Conservation (phyloP, 2,888 invertebrate species). For the Pandemis heparana region DNA sequence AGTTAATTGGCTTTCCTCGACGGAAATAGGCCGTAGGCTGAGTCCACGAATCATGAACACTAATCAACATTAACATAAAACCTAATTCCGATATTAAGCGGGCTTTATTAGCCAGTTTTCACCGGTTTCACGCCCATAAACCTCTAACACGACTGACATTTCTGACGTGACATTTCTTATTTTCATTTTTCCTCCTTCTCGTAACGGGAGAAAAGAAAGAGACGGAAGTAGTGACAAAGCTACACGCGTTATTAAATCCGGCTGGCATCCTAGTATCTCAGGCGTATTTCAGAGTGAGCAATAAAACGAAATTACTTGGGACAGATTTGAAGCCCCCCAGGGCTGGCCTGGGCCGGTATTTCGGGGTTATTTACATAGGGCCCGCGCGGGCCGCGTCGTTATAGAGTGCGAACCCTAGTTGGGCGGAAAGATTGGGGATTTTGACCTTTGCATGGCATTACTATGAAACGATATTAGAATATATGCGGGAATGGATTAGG, state of each 20-base stretch:
- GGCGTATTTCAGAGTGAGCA: slow-evolving; percentile 19
- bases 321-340: slow-evolving; percentile 38
- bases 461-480: slow-evolving; percentile 9
- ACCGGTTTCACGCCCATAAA: background rate
- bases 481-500: slow-evolving; percentile 6
- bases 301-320: slow-evolving; percentile 41
- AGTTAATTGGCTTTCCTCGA: background rate
- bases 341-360: slow-evolving; percentile 16
- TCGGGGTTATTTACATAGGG: slow-evolving; percentile 32
- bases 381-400: slow-evolving; percentile 14
- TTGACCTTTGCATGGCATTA: slow-evolving; percentile 35
- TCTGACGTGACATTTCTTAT: background rate
- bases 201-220: background rate
- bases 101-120: background rate
- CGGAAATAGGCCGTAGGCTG: background rate
- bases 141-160: slow-evolving; percentile 2
- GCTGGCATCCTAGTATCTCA: slow-evolving; percentile 24
- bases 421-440: slow-evolving; percentile 35
- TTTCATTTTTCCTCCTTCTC: background rate
- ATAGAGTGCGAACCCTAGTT: slow-evolving; percentile 29
- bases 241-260: slow-evolving; percentile 19
- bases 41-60: background rate
- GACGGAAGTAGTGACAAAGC: slow-evolving; percentile 7
- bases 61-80: slow-evolving; percentile 10
- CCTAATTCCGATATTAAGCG: background rate